Evolutionary conservation across 2,888 invertebrate species (phyloP).

Genomic region (Eudemis profundana): DNA sequence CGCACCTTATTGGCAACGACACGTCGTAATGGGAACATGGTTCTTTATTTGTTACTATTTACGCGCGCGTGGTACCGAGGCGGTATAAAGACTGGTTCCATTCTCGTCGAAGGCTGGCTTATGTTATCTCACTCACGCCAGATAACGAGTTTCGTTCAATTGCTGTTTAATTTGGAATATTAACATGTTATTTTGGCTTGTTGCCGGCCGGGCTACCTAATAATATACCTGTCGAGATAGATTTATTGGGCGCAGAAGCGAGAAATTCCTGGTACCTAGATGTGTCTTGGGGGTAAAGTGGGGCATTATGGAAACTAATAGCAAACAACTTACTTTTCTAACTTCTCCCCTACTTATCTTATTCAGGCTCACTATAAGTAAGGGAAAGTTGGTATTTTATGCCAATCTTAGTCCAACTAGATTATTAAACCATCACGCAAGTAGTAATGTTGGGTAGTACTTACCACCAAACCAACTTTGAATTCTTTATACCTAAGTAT

Average conservation of each 20-base stretch:
- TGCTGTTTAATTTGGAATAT: constrained; percentile 34
- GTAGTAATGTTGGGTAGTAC: too few relatives aligned
- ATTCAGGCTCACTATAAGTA: too few relatives aligned
- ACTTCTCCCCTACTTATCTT: too few relatives aligned
- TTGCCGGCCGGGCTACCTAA: constrained; percentile 22
- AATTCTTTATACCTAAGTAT: too few relatives aligned
- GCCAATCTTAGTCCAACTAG: too few relatives aligned
- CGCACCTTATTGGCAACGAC: constrained; percentile 78
- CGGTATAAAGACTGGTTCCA: constrained; percentile 67
- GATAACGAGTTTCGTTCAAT: constrained; percentile 62
- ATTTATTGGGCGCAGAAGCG: not conserved
- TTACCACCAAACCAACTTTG: too few relatives aligned
- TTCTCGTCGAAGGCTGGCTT: constrained; percentile 57
- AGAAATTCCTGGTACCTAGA: not conserved
- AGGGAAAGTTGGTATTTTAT: too few relatives aligned
- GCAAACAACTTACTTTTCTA: too few relatives aligned
- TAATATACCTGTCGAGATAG: not conserved
- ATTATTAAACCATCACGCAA: too few relatives aligned
- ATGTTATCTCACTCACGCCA: constrained; percentile 73
- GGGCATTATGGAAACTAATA: too few relatives aligned
- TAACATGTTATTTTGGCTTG: constrained; percentile 16
- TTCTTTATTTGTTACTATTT: constrained; percentile 60
- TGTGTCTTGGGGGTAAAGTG: too few relatives aligned
- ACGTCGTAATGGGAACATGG: constrained; percentile 79
- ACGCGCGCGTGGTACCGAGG: constrained; percentile 61